Evolutionary conservation across 2,113 vertebrate genomes (phyloP), one percentile per base, ranked within the genome.

Genomic region (Aphelocoma coerulescens): DNA sequence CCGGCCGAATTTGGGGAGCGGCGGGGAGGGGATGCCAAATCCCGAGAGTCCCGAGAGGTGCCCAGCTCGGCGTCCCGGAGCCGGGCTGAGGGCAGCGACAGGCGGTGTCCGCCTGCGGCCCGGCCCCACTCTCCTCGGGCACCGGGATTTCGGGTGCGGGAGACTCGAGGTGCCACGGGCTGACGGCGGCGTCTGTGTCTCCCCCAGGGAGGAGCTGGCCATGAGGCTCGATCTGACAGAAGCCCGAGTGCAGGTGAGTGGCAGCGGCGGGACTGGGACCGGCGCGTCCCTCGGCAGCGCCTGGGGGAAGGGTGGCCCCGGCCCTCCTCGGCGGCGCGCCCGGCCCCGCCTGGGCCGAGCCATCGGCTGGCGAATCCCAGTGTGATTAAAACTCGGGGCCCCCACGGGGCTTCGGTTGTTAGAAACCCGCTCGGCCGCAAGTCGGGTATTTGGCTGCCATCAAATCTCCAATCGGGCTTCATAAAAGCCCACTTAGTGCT

Each of bases 171-270:
- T 62, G 66, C 48, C 69, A 52, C 41, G 75, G 58, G 61, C 85
- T 93, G 91, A 96, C 67, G 88, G 95, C 63, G 61, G 72, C 68
- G 63, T 78, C 52, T 98, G 95, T 97, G 98, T 97, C 98, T 97
- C 98, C 95, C 95, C 72, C 95, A 99, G 99, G 98, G 99, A 99
- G 95, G 99, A 99, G 97, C 98, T 99, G 94, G 99, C 99, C 35
- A 99, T 99, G 99, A 98, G 99, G 79, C 98, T 99, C 98, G 99
- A 99, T 97, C 98, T 99, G 91, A 99, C 99, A 65, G 99, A 99
- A 97, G 99, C 99, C 96, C 98, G 99, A 86, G 99, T 99, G 61
- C 99, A 99, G 98, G 99, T 99, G 98, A 99, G 99, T 98, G 83
- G 66, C 46, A 43, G 78, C 72, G 69, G 46, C 32, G 82, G 71